These are phyloP conservation scores for Drosophila phalerata DNA, from an alignment of 2,888 invertebrate species.

Conservation along the genomic window DNA sequence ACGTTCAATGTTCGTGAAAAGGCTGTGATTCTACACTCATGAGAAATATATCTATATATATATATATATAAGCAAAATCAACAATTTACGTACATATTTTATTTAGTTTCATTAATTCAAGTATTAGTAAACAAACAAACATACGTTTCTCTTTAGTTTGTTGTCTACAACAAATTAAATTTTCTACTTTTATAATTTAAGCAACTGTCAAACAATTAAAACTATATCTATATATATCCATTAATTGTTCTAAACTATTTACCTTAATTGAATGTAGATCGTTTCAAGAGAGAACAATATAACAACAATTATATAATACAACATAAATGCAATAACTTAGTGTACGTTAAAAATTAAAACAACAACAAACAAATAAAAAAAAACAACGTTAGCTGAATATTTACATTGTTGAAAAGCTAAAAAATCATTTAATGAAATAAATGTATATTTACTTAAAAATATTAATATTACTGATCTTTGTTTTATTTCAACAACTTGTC, in stretches of 20 bases:
- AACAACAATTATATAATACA: conserved; percentile 29
- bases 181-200: conserved; percentile 65
- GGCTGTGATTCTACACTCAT: conserved; percentile 83
- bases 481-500: background rate
- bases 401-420: conserved; percentile 75
- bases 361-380: conserved; percentile 29
- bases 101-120: conserved; percentile 60
- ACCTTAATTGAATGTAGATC: conserved; percentile 55
- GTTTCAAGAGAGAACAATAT: conserved; percentile 48
- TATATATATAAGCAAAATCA: conserved; percentile 46
- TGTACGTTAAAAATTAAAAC: conserved; percentile 41
- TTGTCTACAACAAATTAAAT: conserved; percentile 43
- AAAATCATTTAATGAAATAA: conserved; percentile 73
- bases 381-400: conserved; percentile 70
- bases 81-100: conserved; percentile 19
- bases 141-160: conserved; percentile 47
- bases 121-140: conserved; percentile 46
- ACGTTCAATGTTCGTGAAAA: conserved; percentile 70
- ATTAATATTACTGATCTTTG: background rate
- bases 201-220: conserved; percentile 37
- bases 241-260: conserved; percentile 68
- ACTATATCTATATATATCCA: conserved; percentile 51
- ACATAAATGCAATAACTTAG: conserved; percentile 53
- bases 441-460: conserved; percentile 74
- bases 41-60: conserved; percentile 68